Evolutionary conservation across 2,113 vertebrate species (phyloP).

Genomic region (Rynchops niger): DNA sequence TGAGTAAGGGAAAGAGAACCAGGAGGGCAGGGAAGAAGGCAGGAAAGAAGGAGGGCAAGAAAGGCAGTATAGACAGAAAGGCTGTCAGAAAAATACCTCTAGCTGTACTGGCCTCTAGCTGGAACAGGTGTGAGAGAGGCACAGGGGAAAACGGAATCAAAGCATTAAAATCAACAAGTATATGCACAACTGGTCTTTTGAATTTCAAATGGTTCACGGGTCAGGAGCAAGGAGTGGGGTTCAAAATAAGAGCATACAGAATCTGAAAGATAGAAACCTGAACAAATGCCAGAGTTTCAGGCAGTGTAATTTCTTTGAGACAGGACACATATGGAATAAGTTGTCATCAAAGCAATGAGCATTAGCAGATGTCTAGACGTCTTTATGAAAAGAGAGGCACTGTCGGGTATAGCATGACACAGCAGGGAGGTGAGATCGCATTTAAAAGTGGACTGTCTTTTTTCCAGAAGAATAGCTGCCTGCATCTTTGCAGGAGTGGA

Average conservation of each 20-base stretch:
- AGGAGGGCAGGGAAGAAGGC: background rate
- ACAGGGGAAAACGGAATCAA: background rate
- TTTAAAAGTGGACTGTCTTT: background rate
- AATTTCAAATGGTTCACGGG: background rate
- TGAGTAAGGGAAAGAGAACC: background rate
- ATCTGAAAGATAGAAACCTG: conserved; percentile 3
- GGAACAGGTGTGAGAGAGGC: background rate
- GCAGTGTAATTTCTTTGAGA: conserved; percentile 22
- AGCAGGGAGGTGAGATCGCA: background rate
- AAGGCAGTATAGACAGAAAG: background rate
- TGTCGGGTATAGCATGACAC: background rate
- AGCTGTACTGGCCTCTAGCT: background rate
- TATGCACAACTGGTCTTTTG: background rate
- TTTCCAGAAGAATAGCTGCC: background rate
- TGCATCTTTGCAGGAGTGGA: background rate
- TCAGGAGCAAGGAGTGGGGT: background rate
- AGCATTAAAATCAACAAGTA: background rate
- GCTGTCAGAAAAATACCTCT: background rate
- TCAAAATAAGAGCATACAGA: background rate
- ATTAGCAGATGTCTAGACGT: conserved; percentile 50
- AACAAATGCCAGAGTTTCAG: conserved; percentile 21
- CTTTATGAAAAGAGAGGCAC: background rate
- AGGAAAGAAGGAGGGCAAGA: background rate
- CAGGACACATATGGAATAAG: conserved; percentile 27
- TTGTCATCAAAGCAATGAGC: conserved; percentile 34